phyloP scores from a whole-genome alignment of 1,140 invertebrate species.

The Penaeus chinensis region DNA sequence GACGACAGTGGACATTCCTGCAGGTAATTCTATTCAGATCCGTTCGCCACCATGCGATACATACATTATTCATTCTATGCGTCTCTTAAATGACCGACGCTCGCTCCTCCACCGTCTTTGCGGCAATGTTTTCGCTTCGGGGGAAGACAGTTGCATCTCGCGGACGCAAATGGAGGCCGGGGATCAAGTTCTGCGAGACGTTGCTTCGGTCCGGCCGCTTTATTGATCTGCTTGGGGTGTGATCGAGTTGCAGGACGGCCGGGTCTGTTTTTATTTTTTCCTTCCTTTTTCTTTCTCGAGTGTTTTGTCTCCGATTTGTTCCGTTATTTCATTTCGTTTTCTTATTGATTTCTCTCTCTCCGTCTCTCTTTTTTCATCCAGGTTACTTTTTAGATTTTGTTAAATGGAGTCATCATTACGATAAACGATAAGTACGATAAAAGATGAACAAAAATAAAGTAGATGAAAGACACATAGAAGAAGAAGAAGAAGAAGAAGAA shows the following conservation, averaged over 20 bases:
- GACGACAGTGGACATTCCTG: too few relatives aligned
- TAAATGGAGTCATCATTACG: too few relatives aligned
- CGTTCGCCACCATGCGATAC: not conserved
- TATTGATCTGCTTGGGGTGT: too few relatives aligned
- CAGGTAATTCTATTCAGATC: too few relatives aligned
- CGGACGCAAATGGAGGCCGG: not conserved
- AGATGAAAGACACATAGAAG: too few relatives aligned
- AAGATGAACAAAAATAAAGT: too few relatives aligned
- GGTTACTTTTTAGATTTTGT: too few relatives aligned
- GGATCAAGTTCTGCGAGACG: not conserved
- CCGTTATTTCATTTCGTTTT: not conserved
- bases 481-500: too few relatives aligned
- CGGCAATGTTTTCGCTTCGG: too few relatives aligned
- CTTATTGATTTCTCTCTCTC: not conserved
- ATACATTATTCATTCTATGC: conserved; percentile 17
- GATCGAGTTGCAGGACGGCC: not conserved
- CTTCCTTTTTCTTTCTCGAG: too few relatives aligned
- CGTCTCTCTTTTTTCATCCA: not conserved
- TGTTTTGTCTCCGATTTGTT: not conserved
- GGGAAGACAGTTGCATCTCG: not conserved
- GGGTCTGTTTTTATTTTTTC: not conserved
- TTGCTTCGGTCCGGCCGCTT: not conserved
- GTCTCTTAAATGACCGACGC: not conserved
- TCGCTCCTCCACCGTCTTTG: too few relatives aligned
- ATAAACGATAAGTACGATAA: too few relatives aligned